Conservation (phyloP, 1,140 invertebrate genomes). For the Drosophila repleta region DNA sequence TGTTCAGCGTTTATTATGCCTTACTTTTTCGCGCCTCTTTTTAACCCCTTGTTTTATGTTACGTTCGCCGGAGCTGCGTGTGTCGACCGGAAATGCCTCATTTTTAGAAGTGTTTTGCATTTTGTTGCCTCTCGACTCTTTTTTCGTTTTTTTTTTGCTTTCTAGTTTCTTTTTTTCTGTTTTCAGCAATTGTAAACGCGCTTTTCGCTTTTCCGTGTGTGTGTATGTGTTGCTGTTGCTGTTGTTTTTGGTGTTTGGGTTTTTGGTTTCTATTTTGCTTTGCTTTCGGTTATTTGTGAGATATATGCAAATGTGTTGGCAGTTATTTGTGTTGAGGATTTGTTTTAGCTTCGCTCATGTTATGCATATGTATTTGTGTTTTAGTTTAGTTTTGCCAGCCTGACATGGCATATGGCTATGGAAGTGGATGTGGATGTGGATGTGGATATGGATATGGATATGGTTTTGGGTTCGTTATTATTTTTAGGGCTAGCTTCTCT, state of each 20-base stretch:
- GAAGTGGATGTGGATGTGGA: slow-evolving; percentile 17
- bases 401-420: slow-evolving; percentile 56
- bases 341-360: slow-evolving; percentile 67
- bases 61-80: slow-evolving; percentile 37
- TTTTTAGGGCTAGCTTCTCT: slow-evolving; percentile 34
- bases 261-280: slow-evolving; percentile 60
- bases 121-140: slow-evolving; percentile 61
- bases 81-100: slow-evolving; percentile 79
- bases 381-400: slow-evolving; percentile 77
- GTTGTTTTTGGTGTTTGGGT: slow-evolving; percentile 37
- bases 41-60: slow-evolving; percentile 59
- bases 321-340: slow-evolving; percentile 78
- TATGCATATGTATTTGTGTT: slow-evolving; percentile 74
- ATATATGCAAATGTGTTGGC: slow-evolving; percentile 77
- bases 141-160: slow-evolving; percentile 12
- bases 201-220: slow-evolving; percentile 23
- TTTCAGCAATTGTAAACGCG: slow-evolving; percentile 41
- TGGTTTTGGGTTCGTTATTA: slow-evolving; percentile 37
- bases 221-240: slow-evolving; percentile 3
- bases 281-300: slow-evolving; percentile 58
- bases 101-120: slow-evolving; percentile 80
- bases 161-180: slow-evolving; percentile 32
- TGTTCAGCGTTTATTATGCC: slow-evolving; percentile 70
- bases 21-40: slow-evolving; percentile 74
- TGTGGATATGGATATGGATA: slow-evolving; percentile 21